phyloP scores from a whole-genome alignment of 2,888 invertebrate species.

The Andrena haemorrhoa region DNA sequence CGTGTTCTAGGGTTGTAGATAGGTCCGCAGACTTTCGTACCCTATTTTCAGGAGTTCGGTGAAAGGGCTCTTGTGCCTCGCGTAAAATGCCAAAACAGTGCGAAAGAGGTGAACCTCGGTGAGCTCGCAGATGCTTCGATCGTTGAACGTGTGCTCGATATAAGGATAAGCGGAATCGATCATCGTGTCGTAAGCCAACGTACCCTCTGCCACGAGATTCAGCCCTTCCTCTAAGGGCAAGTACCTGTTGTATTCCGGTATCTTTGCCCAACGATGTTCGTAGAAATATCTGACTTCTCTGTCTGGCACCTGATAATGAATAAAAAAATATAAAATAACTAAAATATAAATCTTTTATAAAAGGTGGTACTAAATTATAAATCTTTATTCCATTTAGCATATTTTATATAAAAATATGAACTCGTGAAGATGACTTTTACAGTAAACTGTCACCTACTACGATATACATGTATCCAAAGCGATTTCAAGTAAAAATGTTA shows the following conservation, averaged over 20 bases:
- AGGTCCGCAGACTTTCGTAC: slow-evolving; percentile 56
- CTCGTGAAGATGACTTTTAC: too few relatives aligned
- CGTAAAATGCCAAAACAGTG: slow-evolving; percentile 58
- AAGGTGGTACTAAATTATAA: neutral
- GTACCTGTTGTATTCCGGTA: slow-evolving; percentile 72
- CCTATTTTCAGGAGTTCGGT: slow-evolving; percentile 77
- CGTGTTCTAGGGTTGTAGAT: too few relatives aligned
- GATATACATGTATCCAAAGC: too few relatives aligned
- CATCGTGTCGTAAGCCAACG: slow-evolving; percentile 78
- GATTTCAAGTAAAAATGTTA: too few relatives aligned
- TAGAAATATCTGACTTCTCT: slow-evolving; percentile 70
- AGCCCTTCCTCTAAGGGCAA: slow-evolving; percentile 73
- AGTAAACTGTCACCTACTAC: too few relatives aligned
- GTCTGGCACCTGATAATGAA: slow-evolving; percentile 44
- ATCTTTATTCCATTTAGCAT: neutral
- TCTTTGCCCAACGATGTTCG: slow-evolving; percentile 74
- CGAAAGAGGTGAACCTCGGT: slow-evolving; percentile 72
- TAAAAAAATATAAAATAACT: too few relatives aligned
- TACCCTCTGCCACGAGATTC: slow-evolving; percentile 72
- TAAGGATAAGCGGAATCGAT: slow-evolving; percentile 78
- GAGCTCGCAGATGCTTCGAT: slow-evolving; percentile 78
- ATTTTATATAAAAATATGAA: neutral
- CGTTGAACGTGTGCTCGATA: slow-evolving; percentile 75
- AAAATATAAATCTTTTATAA: too few relatives aligned
- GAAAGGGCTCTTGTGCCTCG: slow-evolving; percentile 75